phyloP scores from a whole-genome alignment of 2,797 vertebrate species.

The Falco novaeseelandiae region DNA sequence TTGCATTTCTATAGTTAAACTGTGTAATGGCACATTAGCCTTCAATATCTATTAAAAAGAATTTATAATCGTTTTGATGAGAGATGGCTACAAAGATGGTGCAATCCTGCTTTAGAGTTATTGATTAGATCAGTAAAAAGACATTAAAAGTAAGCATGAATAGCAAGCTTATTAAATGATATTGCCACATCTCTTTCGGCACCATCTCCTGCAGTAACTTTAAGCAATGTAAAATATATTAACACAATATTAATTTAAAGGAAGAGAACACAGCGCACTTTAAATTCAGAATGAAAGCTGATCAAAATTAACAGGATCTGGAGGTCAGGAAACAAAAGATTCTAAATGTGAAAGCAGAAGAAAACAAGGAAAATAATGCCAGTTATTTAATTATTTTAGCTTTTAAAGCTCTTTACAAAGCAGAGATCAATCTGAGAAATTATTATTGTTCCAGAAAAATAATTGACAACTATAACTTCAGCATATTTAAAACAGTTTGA shows the following conservation, averaged over 20 bases:
- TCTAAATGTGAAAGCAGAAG: slow-evolving; percentile 31
- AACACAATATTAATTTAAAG: slow-evolving; percentile 20
- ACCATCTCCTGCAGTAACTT: background rate
- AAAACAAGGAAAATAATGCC: slow-evolving; percentile 11
- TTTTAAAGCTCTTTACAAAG: slow-evolving; percentile 47
- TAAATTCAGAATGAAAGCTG: slow-evolving; percentile 39
- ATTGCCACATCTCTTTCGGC: background rate
- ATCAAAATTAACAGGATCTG: slow-evolving; percentile 51
- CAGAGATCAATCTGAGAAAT: slow-evolving; percentile 44
- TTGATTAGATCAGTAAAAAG: slow-evolving; percentile 45
- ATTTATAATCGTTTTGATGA: background rate
- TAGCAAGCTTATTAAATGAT: background rate
- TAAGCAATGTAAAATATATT: slow-evolving; percentile 21
- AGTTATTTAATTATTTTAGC: slow-evolving; percentile 39
- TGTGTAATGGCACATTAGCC: background rate
- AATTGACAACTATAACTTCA: slow-evolving; percentile 61
- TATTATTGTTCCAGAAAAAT: slow-evolving; percentile 59
- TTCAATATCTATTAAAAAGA: background rate
- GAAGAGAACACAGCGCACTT: background rate
- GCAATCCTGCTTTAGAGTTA: background rate
- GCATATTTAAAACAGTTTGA: slow-evolving; percentile 72
- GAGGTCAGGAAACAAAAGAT: slow-evolving; percentile 46
- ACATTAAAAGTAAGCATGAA: slow-evolving; percentile 16
- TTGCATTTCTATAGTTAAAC: background rate
- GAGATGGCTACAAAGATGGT: background rate